Evolutionary conservation across 2,113 vertebrate genomes (phyloP), one percentile per base, ranked within the genome.

Genomic region (Bucco capensis): DNA sequence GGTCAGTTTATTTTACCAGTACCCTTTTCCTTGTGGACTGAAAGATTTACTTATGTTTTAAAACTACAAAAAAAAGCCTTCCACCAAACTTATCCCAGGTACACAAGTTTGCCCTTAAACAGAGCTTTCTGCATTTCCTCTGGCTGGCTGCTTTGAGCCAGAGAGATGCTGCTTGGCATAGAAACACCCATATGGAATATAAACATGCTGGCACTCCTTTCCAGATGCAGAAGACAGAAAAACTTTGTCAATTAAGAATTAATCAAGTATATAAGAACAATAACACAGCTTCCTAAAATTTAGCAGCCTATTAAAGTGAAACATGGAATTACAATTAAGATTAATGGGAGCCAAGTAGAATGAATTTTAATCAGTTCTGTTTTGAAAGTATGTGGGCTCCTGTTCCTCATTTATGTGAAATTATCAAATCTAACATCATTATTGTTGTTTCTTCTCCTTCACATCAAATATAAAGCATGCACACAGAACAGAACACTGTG

Each of bases 291-390:
- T 91, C 92, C 83, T 57, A 62, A 97, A 95, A 89, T 42, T 58
- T 49, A 93, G 42, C 80, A 94, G 42, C 14, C 13, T 49, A 93
- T 86, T 89, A 91, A 62, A 64, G 49, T 79, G 87, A 96, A 95
- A 84, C 77, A 77, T 49, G 72, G 64, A 78, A 54, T 69, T 92
- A 83, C 78, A 91, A 92, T 76, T 89, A 93, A 89, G 83, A 93
- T 96, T 94, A 95, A 96, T 92, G 77, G 42, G n/a, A 82, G 25
- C 14, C 30, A 67, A 78, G 24, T 42, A 70, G 51, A 94, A 82
- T 70, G 65, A 96, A 95, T 93, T 95, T 92, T 82, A 89, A 95
- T 94, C 83, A 84, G 76, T 87, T 96, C 87, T 90, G 42, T 88
- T 86, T 89, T 95, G 90, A 87, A 96, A 92, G 80, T 73, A 49